A percentile compares a stretch with the other conserved stretches of the same genome.
phyloP scores from a whole-genome alignment of 1,140 invertebrate species.

The Anthonomus grandis region DNA sequence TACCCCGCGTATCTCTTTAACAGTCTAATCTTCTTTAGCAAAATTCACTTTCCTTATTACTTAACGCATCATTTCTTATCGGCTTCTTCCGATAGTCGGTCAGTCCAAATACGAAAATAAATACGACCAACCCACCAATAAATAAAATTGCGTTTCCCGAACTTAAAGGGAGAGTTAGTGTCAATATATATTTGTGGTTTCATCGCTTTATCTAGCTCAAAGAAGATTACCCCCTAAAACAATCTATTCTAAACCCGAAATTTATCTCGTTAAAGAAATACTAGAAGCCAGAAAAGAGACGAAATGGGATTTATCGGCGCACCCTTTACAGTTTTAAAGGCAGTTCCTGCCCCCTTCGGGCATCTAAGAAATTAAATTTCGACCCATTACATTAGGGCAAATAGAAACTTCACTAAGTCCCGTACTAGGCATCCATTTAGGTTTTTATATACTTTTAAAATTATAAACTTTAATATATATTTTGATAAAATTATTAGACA shows the following conservation, averaged over 20 bases:
- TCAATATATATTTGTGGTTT: conserved; percentile 20
- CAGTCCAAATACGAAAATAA: too few relatives aligned
- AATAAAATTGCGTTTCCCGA: conserved; percentile 15
- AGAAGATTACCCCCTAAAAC: conserved; percentile 17
- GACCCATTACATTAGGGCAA: background rate
- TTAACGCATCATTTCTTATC: too few relatives aligned
- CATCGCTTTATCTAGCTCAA: conserved; percentile 20
- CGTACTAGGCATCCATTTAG: too few relatives aligned
- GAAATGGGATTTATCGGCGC: conserved; percentile 11
- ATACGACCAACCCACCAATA: too few relatives aligned
- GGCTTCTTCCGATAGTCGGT: too few relatives aligned
- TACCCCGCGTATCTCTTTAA: too few relatives aligned
- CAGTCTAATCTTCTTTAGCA: too few relatives aligned
- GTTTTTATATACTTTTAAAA: too few relatives aligned
- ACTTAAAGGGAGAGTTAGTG: conserved; percentile 2
- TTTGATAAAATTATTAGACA: too few relatives aligned
- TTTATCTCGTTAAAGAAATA: conserved; percentile 13
- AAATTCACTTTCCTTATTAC: too few relatives aligned
- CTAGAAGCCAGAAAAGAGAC: conserved; percentile 7
- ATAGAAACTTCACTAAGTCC: too few relatives aligned
- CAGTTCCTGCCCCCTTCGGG: background rate
- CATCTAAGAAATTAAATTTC: conserved; percentile 16
- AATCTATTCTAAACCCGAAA: conserved; percentile 18
- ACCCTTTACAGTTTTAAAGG: conserved; percentile 16
- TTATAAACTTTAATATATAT: too few relatives aligned